Conservation (phyloP, 2,888 invertebrate genomes). For the Chaetoderma sp. region DNA sequence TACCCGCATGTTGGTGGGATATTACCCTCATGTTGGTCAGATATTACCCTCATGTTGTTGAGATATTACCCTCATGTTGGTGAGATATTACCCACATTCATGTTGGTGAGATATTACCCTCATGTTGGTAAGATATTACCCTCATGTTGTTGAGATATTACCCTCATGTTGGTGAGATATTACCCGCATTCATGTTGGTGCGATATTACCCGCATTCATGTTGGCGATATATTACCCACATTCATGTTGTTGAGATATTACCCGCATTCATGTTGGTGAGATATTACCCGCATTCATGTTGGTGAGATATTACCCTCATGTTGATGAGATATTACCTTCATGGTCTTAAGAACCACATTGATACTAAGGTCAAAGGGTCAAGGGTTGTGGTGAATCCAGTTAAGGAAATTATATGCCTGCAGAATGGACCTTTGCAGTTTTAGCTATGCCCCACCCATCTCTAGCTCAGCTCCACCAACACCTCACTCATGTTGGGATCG, state of each 20-base stretch:
- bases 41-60: background rate
- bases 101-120: too few species aligned
- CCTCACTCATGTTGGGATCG: too few species aligned
- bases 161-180: slow-evolving; percentile 7
- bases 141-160: background rate
- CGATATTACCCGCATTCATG: background rate
- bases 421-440: too few species aligned
- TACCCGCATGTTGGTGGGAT: too few species aligned
- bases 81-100: too few species aligned
- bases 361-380: too few species aligned
- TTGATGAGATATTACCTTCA: background rate
- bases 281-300: background rate
- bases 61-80: too few species aligned
- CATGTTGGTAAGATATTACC: background rate
- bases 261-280: background rate
- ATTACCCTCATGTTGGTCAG: background rate
- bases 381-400: too few species aligned
- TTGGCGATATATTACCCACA: background rate
- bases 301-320: background rate
- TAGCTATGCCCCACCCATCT: too few species aligned
- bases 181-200: background rate
- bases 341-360: too few species aligned
- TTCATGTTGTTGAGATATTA: slow-evolving; percentile 4
- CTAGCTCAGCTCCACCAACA: too few species aligned
- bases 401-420: too few species aligned